Evolutionary conservation across 92 coral and sea anemone genomes (phyloP).

Genomic region (Phenganax stokvisi): DNA sequence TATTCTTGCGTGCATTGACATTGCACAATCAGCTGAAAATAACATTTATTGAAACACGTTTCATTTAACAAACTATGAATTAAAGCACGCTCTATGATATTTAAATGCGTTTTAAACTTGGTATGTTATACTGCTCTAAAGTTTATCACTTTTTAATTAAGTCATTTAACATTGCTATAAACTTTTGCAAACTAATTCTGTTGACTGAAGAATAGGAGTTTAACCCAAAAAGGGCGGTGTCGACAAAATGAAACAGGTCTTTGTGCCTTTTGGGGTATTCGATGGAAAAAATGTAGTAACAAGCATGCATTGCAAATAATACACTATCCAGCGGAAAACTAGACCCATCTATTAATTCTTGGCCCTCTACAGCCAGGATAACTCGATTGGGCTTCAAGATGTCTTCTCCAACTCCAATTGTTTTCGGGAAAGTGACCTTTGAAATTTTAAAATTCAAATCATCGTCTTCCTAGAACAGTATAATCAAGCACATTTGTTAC

Average conservation of each 20-base stretch:
- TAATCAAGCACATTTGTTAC: not conserved
- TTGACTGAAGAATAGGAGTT: not conserved
- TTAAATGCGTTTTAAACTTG: not conserved
- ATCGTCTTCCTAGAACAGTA: not conserved
- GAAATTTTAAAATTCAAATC: not conserved
- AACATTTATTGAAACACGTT: too few species aligned
- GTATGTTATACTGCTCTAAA: not conserved
- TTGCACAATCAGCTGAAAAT: too few species aligned
- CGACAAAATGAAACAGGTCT: conserved; percentile 1
- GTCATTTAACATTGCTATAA: not conserved
- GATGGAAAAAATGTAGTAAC: conserved; percentile 37
- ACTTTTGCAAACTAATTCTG: not conserved
- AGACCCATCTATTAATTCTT: not conserved
- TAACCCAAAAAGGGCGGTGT: not conserved
- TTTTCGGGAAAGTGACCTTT: not conserved
- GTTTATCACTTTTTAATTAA: not conserved
- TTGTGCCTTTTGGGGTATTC: conserved; percentile 32
- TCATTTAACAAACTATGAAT: too few species aligned
- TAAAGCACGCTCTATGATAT: too few species aligned
- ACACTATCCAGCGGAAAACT: not conserved
- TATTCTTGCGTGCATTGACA: too few species aligned
- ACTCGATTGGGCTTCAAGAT: not conserved
- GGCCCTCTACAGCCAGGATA: not conserved
- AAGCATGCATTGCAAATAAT: not conserved
- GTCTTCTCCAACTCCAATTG: not conserved